A percentile compares a stretch with the other conserved stretches of the same genome.
These are phyloP conservation scores for Amiota communis DNA, from an alignment of 2,888 invertebrate species.

Conservation along the genomic window DNA sequence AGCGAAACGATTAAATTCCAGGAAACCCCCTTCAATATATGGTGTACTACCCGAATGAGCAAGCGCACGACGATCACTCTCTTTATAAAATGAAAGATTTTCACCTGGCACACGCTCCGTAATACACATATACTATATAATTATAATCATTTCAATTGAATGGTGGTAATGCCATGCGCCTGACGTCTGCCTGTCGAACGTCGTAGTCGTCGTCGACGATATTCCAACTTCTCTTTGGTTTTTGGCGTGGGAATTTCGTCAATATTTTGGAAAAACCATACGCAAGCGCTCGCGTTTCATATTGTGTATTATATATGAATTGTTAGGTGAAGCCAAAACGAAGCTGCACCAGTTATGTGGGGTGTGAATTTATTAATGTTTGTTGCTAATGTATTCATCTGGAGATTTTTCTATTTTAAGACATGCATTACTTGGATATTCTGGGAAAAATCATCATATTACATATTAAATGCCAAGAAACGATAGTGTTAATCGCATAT, in stretches of 20 bases:
- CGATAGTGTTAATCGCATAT: no score
- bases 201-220: neutral
- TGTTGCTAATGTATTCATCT: no score
- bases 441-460: no score
- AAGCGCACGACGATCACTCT: neutral
- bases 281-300: neutral
- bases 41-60: neutral
- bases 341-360: no score
- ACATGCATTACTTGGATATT: no score
- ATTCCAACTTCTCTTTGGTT: neutral
- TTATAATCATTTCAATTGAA: neutral
- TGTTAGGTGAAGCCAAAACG: no score
- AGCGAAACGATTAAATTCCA: slow-evolving; percentile 46
- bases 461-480: no score
- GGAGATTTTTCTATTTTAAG: no score
- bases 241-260: slow-evolving; percentile 21
- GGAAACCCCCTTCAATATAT: slow-evolving; percentile 47
- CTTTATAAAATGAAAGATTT: neutral
- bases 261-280: slow-evolving; percentile 14
- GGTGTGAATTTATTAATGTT: no score
- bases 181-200: no score
- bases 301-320: no score
- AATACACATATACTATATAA: neutral
- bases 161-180: slow-evolving; percentile 8
- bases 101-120: neutral